phyloP scores from a whole-genome alignment of 2,797 vertebrate species.

The Enteromius treurensis region DNA sequence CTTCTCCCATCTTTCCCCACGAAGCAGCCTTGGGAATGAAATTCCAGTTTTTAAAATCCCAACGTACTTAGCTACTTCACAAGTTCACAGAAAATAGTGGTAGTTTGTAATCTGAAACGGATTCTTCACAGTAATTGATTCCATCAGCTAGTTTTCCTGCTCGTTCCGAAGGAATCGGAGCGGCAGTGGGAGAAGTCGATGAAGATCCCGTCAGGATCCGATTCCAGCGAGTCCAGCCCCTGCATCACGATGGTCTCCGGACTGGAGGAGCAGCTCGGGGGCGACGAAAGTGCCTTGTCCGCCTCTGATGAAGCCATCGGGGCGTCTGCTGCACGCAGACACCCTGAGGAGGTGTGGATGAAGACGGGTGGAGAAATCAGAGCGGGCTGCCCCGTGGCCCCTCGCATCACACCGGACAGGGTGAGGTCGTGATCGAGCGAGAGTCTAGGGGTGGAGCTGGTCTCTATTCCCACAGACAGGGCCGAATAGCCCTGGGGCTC shows the following conservation, averaged over 20 bases:
- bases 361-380: conserved; percentile 78
- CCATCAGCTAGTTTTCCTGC: conserved; percentile 75
- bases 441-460: conserved; percentile 74
- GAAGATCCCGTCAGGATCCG: conserved; percentile 94
- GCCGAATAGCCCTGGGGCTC: conserved; percentile 84
- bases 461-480: conserved; percentile 75
- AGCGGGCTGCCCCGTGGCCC: conserved; percentile 66
- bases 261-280: conserved; percentile 88
- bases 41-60: conserved; percentile 41
- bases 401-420: conserved; percentile 67
- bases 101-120: conserved; percentile 51
- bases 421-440: conserved; percentile 66
- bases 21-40: conserved; percentile 4
- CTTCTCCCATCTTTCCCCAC: not conserved
- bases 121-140: conserved; percentile 72
- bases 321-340: conserved; percentile 80
- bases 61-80: not conserved
- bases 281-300: conserved; percentile 75
- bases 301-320: conserved; percentile 74
- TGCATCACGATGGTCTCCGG: conserved; percentile 93
- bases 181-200: conserved; percentile 91
- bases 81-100: conserved; percentile 17
- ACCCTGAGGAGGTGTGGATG: conserved; percentile 76
- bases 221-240: conserved; percentile 90
- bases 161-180: conserved; percentile 79